Base-by-base conservation (phyloP, 2,113 vertebrate species). In the Pseudorasbora parva region DNA sequence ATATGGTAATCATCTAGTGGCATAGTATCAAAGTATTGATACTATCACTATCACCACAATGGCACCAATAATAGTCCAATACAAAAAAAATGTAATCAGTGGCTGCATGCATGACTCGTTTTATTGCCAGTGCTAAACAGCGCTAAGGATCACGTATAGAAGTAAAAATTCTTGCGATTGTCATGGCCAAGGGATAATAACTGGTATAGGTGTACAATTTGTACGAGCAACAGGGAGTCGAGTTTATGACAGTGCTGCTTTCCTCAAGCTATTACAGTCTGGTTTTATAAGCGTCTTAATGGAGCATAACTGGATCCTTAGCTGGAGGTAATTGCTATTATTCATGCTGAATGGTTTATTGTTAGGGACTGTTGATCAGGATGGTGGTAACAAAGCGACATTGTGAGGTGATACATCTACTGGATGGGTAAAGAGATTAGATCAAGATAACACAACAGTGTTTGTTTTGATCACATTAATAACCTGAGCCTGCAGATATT, bases 181-280 rank as follows among this genome's bases (percentile, higher is more conserved):
- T 66, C 30, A 71, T 37, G 4, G 75, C 21, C 41, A 77, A 57
- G 88, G 85, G 86, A 81, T 81, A 87, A 90, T 86, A 86, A 88
- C 64, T 81, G 68, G 82, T 86, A 90, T 87, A 88, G 80, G 84
- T 85, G 87, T 82, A 82, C 88, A 91, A 92, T 93, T 92, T 92
- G 90, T 91, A 81, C 57, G 47, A 87, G 82, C 92, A 88, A 89
- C 90, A 57, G 91, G 92, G 81, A 81, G 83, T 59, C 41, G 15
- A 66, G 75, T 86, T 90, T 92, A 92, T 90, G 90, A 88, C 84
- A 87, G 86, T 84, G 85, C 91, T 91, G 91, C 92, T 92, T 88
- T 91, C 89, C 88, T 90, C 86, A 41, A 85, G 87, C 88, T 78
- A 85, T 86, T 87, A 85, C 81, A 81, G 81, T 90, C 87, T 66